A percentile compares a stretch with the other conserved stretches of the same genome.
Conservation (phyloP, 2,113 vertebrate species). For the Neotoma lepida region DNA sequence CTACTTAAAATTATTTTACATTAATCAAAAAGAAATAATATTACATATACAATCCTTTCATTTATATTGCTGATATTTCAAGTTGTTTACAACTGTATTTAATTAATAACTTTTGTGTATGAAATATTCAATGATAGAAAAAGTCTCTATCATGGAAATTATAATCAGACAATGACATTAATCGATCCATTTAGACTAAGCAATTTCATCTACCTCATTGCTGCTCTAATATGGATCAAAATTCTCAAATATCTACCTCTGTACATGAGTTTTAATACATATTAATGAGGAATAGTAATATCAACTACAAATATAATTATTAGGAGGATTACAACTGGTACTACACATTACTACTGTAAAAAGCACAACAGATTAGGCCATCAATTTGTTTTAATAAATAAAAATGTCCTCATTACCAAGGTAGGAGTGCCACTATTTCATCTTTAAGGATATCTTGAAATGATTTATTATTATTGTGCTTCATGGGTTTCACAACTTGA, state of each 20-base stretch:
- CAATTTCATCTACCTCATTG: not conserved
- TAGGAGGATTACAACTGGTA: not conserved
- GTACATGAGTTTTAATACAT: not conserved
- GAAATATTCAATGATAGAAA: not conserved
- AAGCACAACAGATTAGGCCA: not conserved
- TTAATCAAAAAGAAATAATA: not conserved
- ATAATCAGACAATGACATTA: not conserved
- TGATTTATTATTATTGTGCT: not conserved
- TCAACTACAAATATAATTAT: not conserved
- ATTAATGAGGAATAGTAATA: not conserved
- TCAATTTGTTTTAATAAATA: not conserved
- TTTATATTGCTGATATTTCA: not conserved
- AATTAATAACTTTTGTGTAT: not conserved
- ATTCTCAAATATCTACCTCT: not conserved
- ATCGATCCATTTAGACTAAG: not conserved
- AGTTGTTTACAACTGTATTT: not conserved
- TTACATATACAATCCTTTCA: not conserved
- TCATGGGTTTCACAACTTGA: not conserved
- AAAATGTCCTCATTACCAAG: not conserved
- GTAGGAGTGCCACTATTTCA: not conserved
- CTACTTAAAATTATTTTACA: not conserved
- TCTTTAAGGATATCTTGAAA: not conserved
- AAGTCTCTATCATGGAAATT: not conserved
- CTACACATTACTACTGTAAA: not conserved
- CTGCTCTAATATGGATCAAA: not conserved